Evolutionary conservation across 1,140 invertebrate genomes (phyloP).

Genomic region (Globodera rostochiensis): DNA sequence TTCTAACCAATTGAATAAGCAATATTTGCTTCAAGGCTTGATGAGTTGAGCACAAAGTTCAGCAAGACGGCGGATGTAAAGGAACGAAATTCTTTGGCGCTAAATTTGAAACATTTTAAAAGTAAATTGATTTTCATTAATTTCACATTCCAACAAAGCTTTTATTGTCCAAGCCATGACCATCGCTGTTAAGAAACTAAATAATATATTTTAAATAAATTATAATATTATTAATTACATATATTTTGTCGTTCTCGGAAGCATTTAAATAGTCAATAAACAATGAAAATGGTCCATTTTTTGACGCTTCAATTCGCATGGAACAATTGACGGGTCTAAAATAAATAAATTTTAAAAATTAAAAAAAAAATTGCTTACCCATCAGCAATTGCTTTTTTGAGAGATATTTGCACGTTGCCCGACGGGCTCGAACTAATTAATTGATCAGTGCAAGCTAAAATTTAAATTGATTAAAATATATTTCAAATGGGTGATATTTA

Average conservation of each 20-base stretch:
- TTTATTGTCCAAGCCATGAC: neutral
- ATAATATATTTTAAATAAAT: neutral
- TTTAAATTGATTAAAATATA: neutral
- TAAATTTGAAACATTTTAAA: neutral
- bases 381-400: neutral
- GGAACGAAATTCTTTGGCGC: neutral
- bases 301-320: neutral
- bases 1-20: neutral
- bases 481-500: too few relatives aligned
- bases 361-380: neutral
- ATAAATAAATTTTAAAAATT: neutral
- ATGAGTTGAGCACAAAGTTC: neutral
- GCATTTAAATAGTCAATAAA: neutral
- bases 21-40: neutral
- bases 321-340: slow-evolving; percentile 3
- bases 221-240: neutral
- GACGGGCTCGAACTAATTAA: neutral
- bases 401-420: neutral
- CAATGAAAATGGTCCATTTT: neutral
- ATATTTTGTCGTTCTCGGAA: neutral
- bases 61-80: neutral
- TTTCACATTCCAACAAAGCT: neutral
- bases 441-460: neutral
- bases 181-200: neutral
- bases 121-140: neutral